Evolutionary conservation across 2,888 invertebrate species (phyloP).

Genomic region (Ophion slaviceki): DNA sequence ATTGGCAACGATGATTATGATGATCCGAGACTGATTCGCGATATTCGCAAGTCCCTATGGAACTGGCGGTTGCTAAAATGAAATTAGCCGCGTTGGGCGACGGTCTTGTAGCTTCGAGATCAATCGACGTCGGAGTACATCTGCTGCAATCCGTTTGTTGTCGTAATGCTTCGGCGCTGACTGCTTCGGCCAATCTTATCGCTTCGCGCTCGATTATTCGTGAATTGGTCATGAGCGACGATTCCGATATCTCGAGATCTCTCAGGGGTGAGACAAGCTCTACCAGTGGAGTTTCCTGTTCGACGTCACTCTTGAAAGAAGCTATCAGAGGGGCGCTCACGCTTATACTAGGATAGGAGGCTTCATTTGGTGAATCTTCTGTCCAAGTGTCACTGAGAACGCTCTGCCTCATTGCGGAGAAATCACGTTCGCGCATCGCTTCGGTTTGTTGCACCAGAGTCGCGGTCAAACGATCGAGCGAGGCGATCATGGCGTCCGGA

Average conservation of each 20-base stretch:
- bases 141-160: conserved; percentile 66
- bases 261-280: conserved; percentile 65
- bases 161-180: conserved; percentile 83
- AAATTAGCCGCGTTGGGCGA: conserved; percentile 91
- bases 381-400: conserved; percentile 90
- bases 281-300: conserved; percentile 71
- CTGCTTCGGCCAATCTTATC: conserved; percentile 87
- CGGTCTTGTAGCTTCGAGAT: conserved; percentile 90
- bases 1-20: conserved; percentile 74
- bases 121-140: conserved; percentile 85
- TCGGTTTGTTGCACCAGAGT: conserved; percentile 88
- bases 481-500: conserved; percentile 89
- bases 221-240: conserved; percentile 88
- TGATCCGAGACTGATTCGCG: conserved; percentile 67
- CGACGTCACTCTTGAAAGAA: conserved; percentile 87
- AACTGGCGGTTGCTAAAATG: conserved; percentile 85
- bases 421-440: conserved; percentile 85
- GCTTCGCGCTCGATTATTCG: conserved; percentile 91
- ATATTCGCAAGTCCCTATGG: conserved; percentile 73
- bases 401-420: conserved; percentile 82
- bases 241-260: conserved; percentile 75
- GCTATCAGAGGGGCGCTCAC: conserved; percentile 89
- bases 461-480: conserved; percentile 87
- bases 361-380: conserved; percentile 91
- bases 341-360: conserved; percentile 92